Evolutionary conservation across 2,888 invertebrate genomes (phyloP).

Genomic region (Cerceris rybyensis): DNA sequence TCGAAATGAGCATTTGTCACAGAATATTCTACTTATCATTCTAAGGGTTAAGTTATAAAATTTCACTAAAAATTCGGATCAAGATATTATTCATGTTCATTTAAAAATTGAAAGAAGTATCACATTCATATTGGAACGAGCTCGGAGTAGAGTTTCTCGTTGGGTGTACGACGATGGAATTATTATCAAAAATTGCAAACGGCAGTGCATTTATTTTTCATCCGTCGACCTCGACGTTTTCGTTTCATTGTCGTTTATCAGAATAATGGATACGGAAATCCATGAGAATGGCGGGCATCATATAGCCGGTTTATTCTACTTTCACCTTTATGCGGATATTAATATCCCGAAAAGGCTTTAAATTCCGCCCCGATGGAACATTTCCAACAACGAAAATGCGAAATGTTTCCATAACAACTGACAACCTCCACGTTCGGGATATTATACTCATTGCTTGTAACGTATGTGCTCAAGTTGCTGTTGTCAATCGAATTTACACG

Average conservation of each 20-base stretch:
- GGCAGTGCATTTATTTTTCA: too few relatives aligned
- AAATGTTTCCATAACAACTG: constrained; percentile 11
- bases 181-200: too few relatives aligned
- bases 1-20: too few relatives aligned
- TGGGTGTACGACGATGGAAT: too few relatives aligned
- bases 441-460: constrained; percentile 12
- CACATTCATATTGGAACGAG: too few relatives aligned
- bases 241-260: constrained; percentile 16
- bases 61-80: too few relatives aligned
- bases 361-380: constrained; percentile 19
- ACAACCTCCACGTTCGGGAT: constrained; percentile 9
- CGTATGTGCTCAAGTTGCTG: not conserved
- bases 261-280: constrained; percentile 7
- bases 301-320: constrained; percentile 2
- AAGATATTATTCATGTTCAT: too few relatives aligned
- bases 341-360: constrained; percentile 15
- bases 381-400: constrained; percentile 8
- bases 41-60: too few relatives aligned
- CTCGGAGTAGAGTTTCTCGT: too few relatives aligned
- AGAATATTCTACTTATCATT: too few relatives aligned
- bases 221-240: not conserved
- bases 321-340: constrained; percentile 13
- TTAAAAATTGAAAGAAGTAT: too few relatives aligned
- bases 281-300: constrained; percentile 1
- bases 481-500: not conserved